Evolutionary conservation across 2,113 vertebrate genomes (phyloP).

Genomic region (Todiramphus chloris): DNA sequence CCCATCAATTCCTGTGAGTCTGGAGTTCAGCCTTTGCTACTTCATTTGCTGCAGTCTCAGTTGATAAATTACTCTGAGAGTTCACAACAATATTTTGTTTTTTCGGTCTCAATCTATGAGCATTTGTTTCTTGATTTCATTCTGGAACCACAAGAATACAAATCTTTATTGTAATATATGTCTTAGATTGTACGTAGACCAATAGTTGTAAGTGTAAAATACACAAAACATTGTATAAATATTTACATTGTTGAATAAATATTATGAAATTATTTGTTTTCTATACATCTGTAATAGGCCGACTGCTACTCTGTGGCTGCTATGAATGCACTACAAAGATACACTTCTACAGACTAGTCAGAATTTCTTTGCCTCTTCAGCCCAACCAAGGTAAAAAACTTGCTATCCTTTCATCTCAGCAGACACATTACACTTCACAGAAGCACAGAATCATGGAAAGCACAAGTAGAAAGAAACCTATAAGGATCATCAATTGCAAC

Average conservation of each 20-base stretch:
- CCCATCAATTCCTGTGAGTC: neutral
- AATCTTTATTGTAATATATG: neutral
- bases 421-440: neutral
- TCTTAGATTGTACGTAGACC: neutral
- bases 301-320: neutral
- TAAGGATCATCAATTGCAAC: neutral
- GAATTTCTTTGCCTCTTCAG: neutral
- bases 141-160: neutral
- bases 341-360: neutral
- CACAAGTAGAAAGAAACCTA: neutral
- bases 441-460: neutral
- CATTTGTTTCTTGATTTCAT: neutral
- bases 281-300: neutral
- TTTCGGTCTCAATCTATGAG: neutral
- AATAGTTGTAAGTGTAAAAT: neutral
- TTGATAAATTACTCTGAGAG: neutral
- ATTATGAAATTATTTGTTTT: neutral
- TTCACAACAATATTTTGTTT: neutral
- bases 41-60: neutral
- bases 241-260: neutral
- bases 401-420: neutral
- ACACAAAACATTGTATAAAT: neutral
- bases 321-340: fast-evolving
- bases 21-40: neutral
- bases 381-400: neutral